A percentile compares a stretch with the other conserved stretches of the same genome.
Conservation (phyloP, 2,888 invertebrate species). For the Abrostola tripartita region DNA sequence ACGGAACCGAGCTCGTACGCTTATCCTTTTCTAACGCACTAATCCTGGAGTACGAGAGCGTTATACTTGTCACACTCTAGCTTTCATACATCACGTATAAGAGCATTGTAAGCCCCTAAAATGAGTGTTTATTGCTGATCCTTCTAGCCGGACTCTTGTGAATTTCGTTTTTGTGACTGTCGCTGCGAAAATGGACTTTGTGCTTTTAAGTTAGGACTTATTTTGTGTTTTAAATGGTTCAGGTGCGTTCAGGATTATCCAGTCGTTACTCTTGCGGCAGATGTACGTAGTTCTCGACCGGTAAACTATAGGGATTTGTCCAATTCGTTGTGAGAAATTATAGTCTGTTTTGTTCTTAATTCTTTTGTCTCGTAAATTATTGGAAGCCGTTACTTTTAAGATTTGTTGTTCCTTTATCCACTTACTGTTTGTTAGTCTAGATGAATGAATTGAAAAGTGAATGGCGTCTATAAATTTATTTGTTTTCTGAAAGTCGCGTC, state of each 20-base stretch:
- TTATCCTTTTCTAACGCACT: constrained; percentile 66
- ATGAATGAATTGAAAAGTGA: constrained; percentile 18
- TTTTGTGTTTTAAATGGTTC: constrained; percentile 62
- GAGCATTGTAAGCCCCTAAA: constrained; percentile 79
- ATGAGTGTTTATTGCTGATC: constrained; percentile 86
- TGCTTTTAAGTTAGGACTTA: constrained; percentile 61
- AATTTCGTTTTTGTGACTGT: constrained; percentile 32
- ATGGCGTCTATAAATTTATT: constrained; percentile 2
- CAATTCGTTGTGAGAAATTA: constrained; percentile 51
- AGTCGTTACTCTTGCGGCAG: constrained; percentile 75
- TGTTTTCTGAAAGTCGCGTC: constrained; percentile 1
- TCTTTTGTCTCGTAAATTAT: constrained; percentile 43
- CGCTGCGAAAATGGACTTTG: constrained; percentile 66
- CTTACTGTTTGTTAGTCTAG: constrained; percentile 11
- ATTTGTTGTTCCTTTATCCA: constrained; percentile 18
- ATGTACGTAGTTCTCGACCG: constrained; percentile 67
- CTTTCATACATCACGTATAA: constrained; percentile 79
- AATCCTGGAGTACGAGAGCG: constrained; percentile 64
- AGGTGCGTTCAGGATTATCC: constrained; percentile 79
- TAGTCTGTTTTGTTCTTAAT: constrained; percentile 48
- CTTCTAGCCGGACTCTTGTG: constrained; percentile 73
- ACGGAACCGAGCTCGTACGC: constrained; percentile 56
- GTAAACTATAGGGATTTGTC: constrained; percentile 70
- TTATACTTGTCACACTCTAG: constrained; percentile 74
- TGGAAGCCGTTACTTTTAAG: constrained; percentile 19